These are phyloP conservation scores for Myxocyprinus asiaticus DNA, from an alignment of 2,113 vertebrate species.

Conservation along the genomic window DNA sequence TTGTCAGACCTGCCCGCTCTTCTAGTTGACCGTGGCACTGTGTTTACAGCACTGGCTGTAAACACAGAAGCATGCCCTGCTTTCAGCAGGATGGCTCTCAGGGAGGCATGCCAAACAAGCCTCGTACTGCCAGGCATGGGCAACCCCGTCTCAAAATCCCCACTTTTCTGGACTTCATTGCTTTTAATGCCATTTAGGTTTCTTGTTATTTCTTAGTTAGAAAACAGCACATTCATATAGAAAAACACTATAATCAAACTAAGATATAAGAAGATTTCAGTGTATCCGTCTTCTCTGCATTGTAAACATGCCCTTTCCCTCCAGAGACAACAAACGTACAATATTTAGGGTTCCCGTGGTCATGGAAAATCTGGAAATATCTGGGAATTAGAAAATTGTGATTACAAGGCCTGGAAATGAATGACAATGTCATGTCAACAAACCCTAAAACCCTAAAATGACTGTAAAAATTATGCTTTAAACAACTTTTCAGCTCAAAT, in stretches of 20 bases:
- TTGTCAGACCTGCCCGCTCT: constrained; percentile 44
- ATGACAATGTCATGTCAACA: too few species aligned
- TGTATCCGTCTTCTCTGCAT: neutral
- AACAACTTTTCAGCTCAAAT: too few species aligned
- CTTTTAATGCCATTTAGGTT: neutral
- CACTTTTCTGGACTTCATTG: neutral
- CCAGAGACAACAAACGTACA: too few species aligned
- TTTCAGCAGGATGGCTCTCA: constrained; percentile 44
- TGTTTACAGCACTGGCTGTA: constrained; percentile 17
- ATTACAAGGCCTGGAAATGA: too few species aligned
- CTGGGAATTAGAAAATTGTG: too few species aligned
- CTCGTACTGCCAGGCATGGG: constrained; percentile 20
- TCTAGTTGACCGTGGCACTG: constrained; percentile 26
- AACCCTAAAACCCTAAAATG: too few species aligned
- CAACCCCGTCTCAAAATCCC: constrained; percentile 19
- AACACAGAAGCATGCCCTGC: constrained; percentile 36
- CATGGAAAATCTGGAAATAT: too few species aligned
- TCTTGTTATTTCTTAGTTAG: neutral
- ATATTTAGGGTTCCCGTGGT: too few species aligned
- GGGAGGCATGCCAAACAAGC: constrained; percentile 43
- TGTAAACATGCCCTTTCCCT: neutral
- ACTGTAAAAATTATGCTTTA: too few species aligned
- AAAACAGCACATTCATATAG: neutral
- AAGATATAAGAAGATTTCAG: constrained; percentile 28
- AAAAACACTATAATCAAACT: neutral